These are phyloP conservation scores for Bovichtus variegatus DNA, from an alignment of 2,797 vertebrate genomes.

Conservation along the genomic window DNA sequence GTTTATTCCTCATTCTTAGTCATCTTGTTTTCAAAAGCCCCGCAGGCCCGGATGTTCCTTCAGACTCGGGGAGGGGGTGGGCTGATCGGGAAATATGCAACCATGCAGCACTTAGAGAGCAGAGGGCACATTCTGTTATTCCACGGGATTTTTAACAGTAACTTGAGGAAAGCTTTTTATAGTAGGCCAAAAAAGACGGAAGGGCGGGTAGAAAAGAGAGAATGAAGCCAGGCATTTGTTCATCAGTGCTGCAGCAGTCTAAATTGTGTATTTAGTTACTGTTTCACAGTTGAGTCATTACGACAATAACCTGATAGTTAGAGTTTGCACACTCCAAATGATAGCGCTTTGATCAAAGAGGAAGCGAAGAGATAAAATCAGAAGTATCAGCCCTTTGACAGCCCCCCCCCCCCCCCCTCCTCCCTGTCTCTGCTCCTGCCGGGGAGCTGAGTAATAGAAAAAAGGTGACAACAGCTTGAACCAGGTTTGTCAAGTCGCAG, in stretches of 20 bases:
- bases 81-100: constrained; percentile 47
- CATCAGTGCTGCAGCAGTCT: neutral
- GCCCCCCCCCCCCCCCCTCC: constrained; percentile 3
- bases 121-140: constrained; percentile 64
- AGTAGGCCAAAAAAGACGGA: constrained; percentile 27
- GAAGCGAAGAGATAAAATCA: constrained; percentile 35
- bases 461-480: constrained; percentile 59
- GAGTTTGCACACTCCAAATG: neutral
- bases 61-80: constrained; percentile 11
- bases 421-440: constrained; percentile 1
- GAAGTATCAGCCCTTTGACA: constrained; percentile 12
- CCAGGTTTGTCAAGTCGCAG: constrained; percentile 45
- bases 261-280: neutral
- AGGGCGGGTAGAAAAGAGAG: constrained; percentile 3
- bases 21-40: constrained; percentile 28
- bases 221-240: constrained; percentile 27
- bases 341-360: constrained; percentile 21
- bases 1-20: constrained; percentile 32
- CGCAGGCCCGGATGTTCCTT: constrained; percentile 30
- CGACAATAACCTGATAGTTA: neutral
- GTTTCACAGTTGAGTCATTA: constrained; percentile 4
- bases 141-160: constrained; percentile 49
- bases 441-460: constrained; percentile 48
- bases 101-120: constrained; percentile 30
- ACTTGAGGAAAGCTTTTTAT: constrained; percentile 56